A percentile compares a stretch with the other conserved stretches of the same genome.
These are phyloP conservation scores for Euphydryas editha DNA, from an alignment of 2,888 invertebrate genomes.

Conservation along the genomic window DNA sequence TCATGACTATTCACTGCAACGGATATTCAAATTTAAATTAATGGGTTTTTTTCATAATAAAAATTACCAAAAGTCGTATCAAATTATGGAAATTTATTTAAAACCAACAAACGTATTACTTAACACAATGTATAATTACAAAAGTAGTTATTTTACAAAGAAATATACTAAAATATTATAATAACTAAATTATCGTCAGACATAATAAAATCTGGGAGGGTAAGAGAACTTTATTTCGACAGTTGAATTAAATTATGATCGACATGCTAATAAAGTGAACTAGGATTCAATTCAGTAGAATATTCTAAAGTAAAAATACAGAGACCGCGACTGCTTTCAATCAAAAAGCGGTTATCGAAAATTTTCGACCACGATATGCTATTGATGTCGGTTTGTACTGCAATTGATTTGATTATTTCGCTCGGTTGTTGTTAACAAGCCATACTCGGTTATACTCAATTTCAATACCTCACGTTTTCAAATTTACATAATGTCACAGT, in stretches of 20 bases:
- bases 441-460: conserved; percentile 33
- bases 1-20: no score
- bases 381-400: conserved; percentile 17
- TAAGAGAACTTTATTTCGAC: background rate
- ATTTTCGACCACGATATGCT: conserved; percentile 13
- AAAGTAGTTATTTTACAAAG: background rate
- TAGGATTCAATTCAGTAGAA: conserved; percentile 1
- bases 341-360: conserved; percentile 15
- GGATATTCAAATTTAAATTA: no score
- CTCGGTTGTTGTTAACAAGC: conserved; percentile 32
- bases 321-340: background rate
- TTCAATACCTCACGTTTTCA: conserved; percentile 33
- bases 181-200: background rate
- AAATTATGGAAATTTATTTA: no score
- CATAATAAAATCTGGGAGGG: background rate
- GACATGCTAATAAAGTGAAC: background rate
- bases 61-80: no score
- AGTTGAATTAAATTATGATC: background rate
- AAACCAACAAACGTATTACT: no score
- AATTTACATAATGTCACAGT: conserved; percentile 19
- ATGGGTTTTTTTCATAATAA: no score
- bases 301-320: conserved; percentile 9
- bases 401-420: conserved; percentile 34
- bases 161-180: background rate
- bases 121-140: no score